Conservation (phyloP, 2,113 vertebrate species). For the Salvator merianae region DNA sequence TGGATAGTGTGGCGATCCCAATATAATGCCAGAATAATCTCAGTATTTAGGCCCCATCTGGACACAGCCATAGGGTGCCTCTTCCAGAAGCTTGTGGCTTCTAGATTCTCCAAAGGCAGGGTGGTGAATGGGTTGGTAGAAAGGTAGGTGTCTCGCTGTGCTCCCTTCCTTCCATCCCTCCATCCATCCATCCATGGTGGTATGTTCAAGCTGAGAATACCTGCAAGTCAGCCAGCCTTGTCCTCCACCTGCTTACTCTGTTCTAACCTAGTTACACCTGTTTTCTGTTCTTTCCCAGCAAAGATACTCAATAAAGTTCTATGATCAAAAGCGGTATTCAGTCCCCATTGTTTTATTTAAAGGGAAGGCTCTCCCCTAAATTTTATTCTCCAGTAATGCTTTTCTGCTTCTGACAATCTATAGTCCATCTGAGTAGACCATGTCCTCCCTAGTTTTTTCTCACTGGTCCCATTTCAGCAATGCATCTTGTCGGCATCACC, state of each 20-base stretch:
- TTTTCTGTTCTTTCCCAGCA: too few species aligned
- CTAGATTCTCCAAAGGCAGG: too few species aligned
- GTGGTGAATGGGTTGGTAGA: too few species aligned
- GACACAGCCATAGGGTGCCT: too few species aligned
- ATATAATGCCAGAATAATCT: too few species aligned
- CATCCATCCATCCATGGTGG: too few species aligned
- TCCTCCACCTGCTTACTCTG: neutral
- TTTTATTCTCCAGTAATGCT: neutral
- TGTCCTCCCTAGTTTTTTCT: neutral
- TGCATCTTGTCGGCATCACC: neutral
- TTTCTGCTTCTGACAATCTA: neutral
- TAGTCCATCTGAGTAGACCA: neutral
- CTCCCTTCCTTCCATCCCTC: too few species aligned
- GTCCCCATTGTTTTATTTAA: neutral
- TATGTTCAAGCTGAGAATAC: too few species aligned
- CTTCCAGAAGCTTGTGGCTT: too few species aligned
- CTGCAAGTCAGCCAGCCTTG: neutral
- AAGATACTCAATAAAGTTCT: neutral
- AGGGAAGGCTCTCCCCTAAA: neutral
- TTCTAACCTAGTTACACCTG: neutral
- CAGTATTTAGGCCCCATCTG: too few species aligned
- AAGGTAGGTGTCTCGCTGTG: too few species aligned
- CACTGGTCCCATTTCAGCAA: neutral
- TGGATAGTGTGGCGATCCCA: too few species aligned
- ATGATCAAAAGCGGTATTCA: neutral